Conservation (phyloP, 2,797 vertebrate species). For the Meda fulgida region DNA sequence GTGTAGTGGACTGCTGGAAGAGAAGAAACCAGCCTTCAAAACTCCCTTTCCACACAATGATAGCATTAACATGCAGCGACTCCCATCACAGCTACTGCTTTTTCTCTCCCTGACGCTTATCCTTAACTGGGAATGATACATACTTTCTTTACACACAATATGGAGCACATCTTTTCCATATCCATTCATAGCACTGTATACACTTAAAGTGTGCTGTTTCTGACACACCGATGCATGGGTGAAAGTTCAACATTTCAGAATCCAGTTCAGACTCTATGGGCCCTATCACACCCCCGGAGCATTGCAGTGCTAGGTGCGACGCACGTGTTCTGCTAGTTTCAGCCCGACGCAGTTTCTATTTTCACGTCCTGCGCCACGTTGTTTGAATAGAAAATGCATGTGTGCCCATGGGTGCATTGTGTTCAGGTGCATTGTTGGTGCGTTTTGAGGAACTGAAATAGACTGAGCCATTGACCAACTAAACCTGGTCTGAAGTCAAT, state of each 20-base stretch:
- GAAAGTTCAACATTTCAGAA: slow-evolving; percentile 5
- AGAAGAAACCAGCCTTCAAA: background rate
- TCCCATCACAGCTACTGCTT: background rate
- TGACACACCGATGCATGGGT: background rate
- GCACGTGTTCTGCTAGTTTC: no score
- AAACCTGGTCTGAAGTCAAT: no score
- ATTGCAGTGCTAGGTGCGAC: no score
- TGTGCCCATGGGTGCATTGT: no score
- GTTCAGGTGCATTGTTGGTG: no score
- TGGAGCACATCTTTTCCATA: background rate
- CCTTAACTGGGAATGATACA: background rate
- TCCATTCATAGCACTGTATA: background rate
- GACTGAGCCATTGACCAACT: no score
- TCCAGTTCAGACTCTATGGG: background rate
- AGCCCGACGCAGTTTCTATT: no score
- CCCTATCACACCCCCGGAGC: no score
- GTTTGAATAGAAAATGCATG: no score
- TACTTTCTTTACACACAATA: background rate
- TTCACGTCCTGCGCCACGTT: no score
- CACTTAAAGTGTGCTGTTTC: background rate
- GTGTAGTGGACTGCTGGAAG: background rate
- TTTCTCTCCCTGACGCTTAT: background rate
- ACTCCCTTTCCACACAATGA: background rate
- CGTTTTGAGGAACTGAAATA: no score
- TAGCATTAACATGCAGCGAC: background rate